These are phyloP conservation scores for Nematolebias whitei DNA, from an alignment of 2,113 vertebrate species.

Conservation along the genomic window DNA sequence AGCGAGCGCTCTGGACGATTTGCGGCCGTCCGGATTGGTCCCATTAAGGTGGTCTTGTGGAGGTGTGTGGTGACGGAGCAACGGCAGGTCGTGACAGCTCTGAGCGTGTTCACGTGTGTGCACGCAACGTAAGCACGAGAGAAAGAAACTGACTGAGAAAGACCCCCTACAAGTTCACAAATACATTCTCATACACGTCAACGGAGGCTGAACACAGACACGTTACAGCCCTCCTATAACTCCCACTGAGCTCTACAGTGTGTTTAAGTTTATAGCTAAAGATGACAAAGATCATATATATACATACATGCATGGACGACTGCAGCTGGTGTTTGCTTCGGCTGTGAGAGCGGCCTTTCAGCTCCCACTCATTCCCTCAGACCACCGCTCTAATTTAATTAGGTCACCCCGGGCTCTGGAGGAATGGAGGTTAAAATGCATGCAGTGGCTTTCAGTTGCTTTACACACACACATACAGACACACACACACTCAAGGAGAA, in stretches of 20 bases:
- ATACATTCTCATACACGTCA: conserved; percentile 40
- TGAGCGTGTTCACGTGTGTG: conserved; percentile 39
- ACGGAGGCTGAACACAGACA: conserved; percentile 23
- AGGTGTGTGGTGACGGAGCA: conserved; percentile 72
- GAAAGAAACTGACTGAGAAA: conserved; percentile 16
- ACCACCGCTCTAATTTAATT: conserved; percentile 68
- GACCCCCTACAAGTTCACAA: conserved; percentile 18
- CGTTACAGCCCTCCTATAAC: conserved; percentile 19
- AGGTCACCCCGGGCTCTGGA: conserved; percentile 60
- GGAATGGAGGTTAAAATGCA: conserved; percentile 61
- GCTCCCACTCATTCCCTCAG: conserved; percentile 54
- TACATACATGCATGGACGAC: conserved; percentile 10
- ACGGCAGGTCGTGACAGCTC: conserved; percentile 54
- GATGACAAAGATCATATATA: conserved; percentile 33
- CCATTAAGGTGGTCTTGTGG: conserved; percentile 73
- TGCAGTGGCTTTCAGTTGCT: conserved; percentile 43
- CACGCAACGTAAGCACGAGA: conserved; percentile 14
- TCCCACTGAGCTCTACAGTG: conserved; percentile 41
- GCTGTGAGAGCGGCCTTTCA: conserved; percentile 52
- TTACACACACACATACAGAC: conserved; percentile 33
- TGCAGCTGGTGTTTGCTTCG: conserved; percentile 54
- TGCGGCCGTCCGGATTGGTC: conserved; percentile 71
- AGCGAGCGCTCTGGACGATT: conserved; percentile 68
- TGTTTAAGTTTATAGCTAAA: conserved; percentile 28
- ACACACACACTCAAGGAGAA: conserved; percentile 36